phyloP scores from a whole-genome alignment of 2,888 invertebrate species.

The Lacanobia oleracea region DNA sequence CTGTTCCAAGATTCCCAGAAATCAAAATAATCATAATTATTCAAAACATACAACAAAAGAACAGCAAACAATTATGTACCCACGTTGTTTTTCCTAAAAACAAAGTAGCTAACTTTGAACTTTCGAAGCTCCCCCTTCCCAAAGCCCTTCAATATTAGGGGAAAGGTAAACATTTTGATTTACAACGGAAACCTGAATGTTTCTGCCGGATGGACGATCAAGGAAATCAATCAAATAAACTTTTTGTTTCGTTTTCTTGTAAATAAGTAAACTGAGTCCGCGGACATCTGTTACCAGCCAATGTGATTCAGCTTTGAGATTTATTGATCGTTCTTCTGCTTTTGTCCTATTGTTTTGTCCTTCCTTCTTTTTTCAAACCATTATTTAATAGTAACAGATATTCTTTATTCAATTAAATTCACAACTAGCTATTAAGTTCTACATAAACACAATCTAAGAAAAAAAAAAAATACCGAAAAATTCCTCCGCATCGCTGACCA shows the following conservation, averaged over 20 bases:
- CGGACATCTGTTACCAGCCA: background rate
- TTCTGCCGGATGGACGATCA: conserved; percentile 1
- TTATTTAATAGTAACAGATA: no score
- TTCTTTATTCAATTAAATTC: no score
- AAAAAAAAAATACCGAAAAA: no score
- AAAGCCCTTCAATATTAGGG: conserved; percentile 14
- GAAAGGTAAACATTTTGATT: conserved; percentile 44
- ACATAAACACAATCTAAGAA: no score
- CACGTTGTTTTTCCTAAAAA: conserved; percentile 35
- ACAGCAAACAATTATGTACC: conserved; percentile 19
- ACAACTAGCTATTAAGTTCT: no score
- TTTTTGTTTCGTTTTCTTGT: conserved; percentile 21
- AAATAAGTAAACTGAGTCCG: background rate
- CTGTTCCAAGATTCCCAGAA: background rate
- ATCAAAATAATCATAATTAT: conserved; percentile 1
- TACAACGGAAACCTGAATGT: conserved; percentile 12
- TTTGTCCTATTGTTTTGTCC: background rate
- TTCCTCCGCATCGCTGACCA: no score
- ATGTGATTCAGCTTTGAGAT: no score
- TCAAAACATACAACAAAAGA: conserved; percentile 17
- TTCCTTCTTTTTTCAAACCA: no score
- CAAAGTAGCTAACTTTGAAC: conserved; percentile 3
- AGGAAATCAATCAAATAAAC: conserved; percentile 21
- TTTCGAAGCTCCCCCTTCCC: conserved; percentile 1
- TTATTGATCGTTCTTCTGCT: background rate